Percentiles rank a stretch among this genome's conserved stretches.
phyloP scores from a whole-genome alignment of 2,797 vertebrate genomes.

The Halcyon badia region DNA sequence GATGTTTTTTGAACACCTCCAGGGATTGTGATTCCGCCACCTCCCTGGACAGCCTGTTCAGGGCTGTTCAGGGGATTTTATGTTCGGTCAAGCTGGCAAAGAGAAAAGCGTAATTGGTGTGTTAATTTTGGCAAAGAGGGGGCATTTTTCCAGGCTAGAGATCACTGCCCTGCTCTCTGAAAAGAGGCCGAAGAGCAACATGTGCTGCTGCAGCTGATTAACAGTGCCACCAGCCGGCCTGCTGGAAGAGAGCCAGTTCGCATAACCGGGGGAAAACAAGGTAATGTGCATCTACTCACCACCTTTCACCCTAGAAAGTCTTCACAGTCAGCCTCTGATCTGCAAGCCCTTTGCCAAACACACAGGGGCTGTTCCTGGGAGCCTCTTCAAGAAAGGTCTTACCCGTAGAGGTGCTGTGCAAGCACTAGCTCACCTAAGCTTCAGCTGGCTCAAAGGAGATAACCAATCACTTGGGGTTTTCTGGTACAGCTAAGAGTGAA shows the following conservation, averaged over 20 bases:
- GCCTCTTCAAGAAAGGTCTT: neutral
- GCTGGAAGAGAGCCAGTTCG: slow-evolving; percentile 7
- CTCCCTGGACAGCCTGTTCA: no score
- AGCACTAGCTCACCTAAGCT: neutral
- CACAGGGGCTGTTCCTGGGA: neutral
- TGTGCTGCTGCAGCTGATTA: slow-evolving; percentile 27
- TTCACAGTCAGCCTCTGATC: neutral
- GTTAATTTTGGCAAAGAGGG: slow-evolving; percentile 9
- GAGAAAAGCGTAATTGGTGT: neutral
- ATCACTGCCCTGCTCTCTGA: neutral
- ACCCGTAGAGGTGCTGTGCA: neutral
- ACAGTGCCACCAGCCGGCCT: slow-evolving; percentile 62
- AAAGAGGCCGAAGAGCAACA: neutral
- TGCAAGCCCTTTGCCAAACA: neutral
- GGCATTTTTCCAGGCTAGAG: slow-evolving; percentile 16
- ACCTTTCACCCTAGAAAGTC: neutral
- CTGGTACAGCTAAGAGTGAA: neutral
- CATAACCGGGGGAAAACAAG: neutral
- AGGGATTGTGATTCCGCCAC: no score
- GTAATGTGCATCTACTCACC: neutral
- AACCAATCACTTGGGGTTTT: neutral
- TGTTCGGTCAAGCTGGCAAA: slow-evolving; percentile 13
- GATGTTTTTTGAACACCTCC: no score
- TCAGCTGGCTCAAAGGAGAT: neutral
- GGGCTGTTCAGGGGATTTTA: neutral